These are phyloP conservation scores for Varanus salvator DNA, from an alignment of 2,113 vertebrate species.

Conservation along the genomic window DNA sequence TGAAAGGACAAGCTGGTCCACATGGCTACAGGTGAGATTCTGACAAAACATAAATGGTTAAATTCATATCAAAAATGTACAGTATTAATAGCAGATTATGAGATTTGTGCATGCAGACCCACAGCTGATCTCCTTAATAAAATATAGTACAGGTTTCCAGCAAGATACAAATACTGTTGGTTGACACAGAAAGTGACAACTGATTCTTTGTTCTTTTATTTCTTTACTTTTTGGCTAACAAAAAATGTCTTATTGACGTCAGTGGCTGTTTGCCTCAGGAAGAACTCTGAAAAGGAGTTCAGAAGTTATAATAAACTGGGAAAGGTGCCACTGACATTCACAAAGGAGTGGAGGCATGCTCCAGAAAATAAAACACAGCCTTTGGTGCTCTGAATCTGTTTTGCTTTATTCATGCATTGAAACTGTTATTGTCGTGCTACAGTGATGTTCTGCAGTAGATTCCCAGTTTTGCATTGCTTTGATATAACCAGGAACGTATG, in stretches of 20 bases:
- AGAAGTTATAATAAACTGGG: constrained; percentile 36
- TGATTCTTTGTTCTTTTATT: constrained; percentile 28
- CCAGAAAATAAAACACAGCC: constrained; percentile 10
- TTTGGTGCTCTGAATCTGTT: neutral
- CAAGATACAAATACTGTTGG: constrained; percentile 12
- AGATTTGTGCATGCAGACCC: no score
- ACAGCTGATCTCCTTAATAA: neutral
- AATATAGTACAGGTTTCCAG: neutral
- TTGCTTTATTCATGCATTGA: constrained; percentile 15
- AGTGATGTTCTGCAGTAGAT: neutral
- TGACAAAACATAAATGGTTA: neutral
- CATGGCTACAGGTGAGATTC: neutral
- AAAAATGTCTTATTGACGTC: constrained; percentile 37
- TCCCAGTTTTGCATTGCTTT: neutral
- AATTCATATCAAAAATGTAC: neutral
- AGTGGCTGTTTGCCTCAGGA: constrained; percentile 17
- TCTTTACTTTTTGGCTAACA: constrained; percentile 21
- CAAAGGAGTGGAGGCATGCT: neutral
- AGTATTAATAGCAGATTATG: neutral
- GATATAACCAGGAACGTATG: constrained; percentile 19
- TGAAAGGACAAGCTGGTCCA: neutral
- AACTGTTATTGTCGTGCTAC: neutral
- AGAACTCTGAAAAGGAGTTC: constrained; percentile 21
- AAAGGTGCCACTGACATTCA: constrained; percentile 28
- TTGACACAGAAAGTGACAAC: constrained; percentile 20